Evolutionary conservation across 2,113 vertebrate genomes (phyloP), one percentile per base, ranked within the genome.

Genomic region (Hypanus sabinus): DNA sequence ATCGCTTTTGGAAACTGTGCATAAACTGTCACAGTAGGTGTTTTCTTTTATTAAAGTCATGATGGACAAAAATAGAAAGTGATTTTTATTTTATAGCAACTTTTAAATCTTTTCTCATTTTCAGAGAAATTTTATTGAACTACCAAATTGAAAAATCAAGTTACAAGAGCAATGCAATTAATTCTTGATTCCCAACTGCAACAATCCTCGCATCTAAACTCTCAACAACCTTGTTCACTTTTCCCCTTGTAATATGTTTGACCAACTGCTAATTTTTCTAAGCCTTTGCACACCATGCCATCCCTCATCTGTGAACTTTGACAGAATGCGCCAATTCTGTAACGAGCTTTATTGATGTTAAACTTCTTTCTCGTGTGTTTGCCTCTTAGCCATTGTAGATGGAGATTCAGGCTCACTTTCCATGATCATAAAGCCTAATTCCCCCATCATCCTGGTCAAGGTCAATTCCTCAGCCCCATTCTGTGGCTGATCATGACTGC

Each of bases 31-130:
- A 20, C 22, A n/a, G 85, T 90, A 30, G 14, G 14, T 20, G 60
- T 16, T 65, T 90, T 90, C 16, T 33, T 16, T 18, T 62, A 10
- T 62, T 90, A 90, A 90, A 68, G 30, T 65, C 65, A 65, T n/a
- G n/a, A 65, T 90, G 85, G n/a, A 90, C 85, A 90, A 90, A 88
- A 33, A 65, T 65, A 33, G 57, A 14, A 71, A 92, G 60, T 90
- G 14, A 20, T 68, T 90, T 75, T 93, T 14, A 46, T 46, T 73
- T 73, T 30, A 27, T 93, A 93, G 20, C 70, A 12, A 55, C 73
- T 93, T 5, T 92, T 68, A 36, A 91, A 24, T 38, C 65, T 92
- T 92, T 68, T 91, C 87, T 91, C 83, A 60, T 57, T 27, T 90
- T 90, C 30, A 93, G 73, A 71, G 22, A 33, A 22, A 38, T 36